These are phyloP conservation scores for Norana najaformis DNA, from an alignment of 2,888 invertebrate genomes.

Conservation along the genomic window DNA sequence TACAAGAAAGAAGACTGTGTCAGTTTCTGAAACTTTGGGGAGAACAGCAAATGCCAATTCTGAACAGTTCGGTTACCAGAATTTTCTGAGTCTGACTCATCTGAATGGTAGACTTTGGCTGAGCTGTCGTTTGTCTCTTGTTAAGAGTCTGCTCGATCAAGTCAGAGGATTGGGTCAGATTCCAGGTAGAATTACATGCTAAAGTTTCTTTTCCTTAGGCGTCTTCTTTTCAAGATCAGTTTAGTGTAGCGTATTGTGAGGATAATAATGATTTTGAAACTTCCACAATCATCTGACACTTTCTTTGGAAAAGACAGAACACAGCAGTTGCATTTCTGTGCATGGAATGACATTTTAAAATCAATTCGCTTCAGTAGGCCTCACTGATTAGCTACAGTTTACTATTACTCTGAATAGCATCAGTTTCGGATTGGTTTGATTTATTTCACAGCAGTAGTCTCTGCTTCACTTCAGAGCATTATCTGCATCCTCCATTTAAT, in stretches of 20 bases:
- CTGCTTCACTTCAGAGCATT: no score
- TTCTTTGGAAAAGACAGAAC: no score
- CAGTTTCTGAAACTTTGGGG: neutral
- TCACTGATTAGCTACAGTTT: no score
- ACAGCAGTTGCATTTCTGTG: no score
- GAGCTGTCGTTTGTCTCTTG: conserved; percentile 53
- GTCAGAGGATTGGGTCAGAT: conserved; percentile 58
- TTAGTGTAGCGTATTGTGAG: neutral
- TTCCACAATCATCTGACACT: no score
- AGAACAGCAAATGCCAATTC: conserved; percentile 46
- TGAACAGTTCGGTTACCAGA: conserved; percentile 57
- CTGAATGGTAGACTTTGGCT: conserved; percentile 60
- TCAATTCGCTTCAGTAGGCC: no score
- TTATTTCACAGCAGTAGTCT: no score
- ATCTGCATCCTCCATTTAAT: no score
- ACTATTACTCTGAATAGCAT: no score
- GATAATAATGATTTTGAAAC: no score
- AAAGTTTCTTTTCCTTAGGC: neutral
- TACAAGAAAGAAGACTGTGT: neutral
- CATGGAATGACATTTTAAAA: no score
- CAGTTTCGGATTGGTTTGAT: no score
- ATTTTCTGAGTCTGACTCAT: conserved; percentile 58
- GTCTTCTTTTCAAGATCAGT: neutral
- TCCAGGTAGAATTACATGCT: conserved; percentile 50
- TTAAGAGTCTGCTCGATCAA: conserved; percentile 53